Conservation (phyloP, 2,888 invertebrate genomes). For the Drosophila leonis region DNA sequence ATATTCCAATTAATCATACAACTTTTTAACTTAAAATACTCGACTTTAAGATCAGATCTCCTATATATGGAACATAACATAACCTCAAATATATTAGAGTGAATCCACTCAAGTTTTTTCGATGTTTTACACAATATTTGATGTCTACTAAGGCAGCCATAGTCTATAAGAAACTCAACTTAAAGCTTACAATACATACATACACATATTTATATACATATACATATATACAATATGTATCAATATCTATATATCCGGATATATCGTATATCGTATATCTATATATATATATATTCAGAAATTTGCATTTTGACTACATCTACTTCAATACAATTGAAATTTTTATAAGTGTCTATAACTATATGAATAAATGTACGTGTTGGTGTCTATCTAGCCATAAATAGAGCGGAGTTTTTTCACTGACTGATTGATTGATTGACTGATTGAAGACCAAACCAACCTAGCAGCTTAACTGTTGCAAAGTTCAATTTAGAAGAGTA, state of each 20-base stretch:
- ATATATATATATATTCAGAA: not conserved
- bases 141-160: not conserved
- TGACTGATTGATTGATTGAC: constrained; percentile 1
- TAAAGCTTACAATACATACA: not conserved
- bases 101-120: not conserved
- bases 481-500: not conserved
- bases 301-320: constrained; percentile 1
- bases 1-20: not conserved
- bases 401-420: not conserved
- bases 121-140: not conserved
- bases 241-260: not conserved
- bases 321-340: constrained; percentile 14
- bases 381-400: constrained; percentile 9
- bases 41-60: constrained; percentile 2
- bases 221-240: not conserved
- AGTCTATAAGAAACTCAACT: not conserved
- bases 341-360: constrained; percentile 17
- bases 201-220: not conserved
- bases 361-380: constrained; percentile 16
- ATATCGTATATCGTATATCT: not conserved
- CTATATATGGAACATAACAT: constrained; percentile 1
- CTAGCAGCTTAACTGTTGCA: not conserved
- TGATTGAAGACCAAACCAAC: not conserved
- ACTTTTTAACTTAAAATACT: not conserved
- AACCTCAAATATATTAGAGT: constrained; percentile 5